Conservation (phyloP, 2,797 vertebrate genomes). For the Anabacerthia variegaticeps region DNA sequence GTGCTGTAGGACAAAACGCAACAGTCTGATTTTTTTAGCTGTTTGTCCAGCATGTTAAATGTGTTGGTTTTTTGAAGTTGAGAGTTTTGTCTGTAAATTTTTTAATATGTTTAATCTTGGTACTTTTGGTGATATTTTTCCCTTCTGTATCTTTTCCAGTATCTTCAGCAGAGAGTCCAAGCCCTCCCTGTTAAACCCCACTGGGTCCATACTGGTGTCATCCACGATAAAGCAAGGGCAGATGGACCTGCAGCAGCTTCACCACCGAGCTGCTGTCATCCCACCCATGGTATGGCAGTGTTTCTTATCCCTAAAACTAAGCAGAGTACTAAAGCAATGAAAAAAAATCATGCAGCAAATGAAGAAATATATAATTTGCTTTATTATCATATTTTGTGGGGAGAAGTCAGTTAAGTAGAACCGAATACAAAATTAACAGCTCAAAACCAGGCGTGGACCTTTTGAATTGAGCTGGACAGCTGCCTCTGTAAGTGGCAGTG, state of each 20-base stretch:
- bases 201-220: conserved; percentile 87
- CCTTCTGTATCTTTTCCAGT: conserved; percentile 68
- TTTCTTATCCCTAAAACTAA: background rate
- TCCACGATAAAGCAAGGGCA: conserved; percentile 86
- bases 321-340: background rate
- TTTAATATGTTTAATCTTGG: background rate
- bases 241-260: conserved; percentile 92
- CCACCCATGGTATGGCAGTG: conserved; percentile 88
- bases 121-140: background rate
- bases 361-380: background rate
- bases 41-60: background rate
- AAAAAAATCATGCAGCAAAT: background rate
- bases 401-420: background rate
- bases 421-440: background rate
- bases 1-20: background rate
- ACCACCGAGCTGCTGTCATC: conserved; percentile 92
- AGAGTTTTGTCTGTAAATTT: background rate
- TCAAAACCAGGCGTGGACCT: background rate
- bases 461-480: background rate
- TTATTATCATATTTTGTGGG: background rate
- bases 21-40: background rate
- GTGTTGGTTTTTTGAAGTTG: background rate
- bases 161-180: conserved; percentile 89
- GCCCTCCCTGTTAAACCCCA: conserved; percentile 86
- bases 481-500: background rate